A percentile compares a stretch with the other conserved stretches of the same genome.
Conservation (phyloP, 1,140 invertebrate species). For the Polypedilum pembai region DNA sequence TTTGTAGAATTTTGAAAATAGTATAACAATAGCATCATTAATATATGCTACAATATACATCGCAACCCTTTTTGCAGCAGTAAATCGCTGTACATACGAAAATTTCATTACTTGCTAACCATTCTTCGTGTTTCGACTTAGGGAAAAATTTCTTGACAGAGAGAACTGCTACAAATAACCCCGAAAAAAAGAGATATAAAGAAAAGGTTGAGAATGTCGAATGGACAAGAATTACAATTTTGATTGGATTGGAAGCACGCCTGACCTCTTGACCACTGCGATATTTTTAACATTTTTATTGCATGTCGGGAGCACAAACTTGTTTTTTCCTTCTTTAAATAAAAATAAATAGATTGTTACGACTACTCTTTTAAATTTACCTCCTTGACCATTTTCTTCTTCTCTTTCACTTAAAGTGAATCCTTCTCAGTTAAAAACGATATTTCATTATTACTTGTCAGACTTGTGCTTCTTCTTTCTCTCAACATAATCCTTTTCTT, state of each 20-base stretch:
- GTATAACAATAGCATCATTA: constrained; percentile 19
- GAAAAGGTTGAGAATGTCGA: no score
- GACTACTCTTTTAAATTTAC: not conserved
- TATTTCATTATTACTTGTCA: not conserved
- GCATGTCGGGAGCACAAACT: not conserved
- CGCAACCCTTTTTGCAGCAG: not conserved
- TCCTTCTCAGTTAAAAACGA: not conserved
- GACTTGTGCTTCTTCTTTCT: not conserved
- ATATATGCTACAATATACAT: constrained; percentile 1
- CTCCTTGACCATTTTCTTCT: not conserved
- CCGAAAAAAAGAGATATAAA: no score
- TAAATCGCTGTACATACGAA: not conserved
- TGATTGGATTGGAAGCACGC: constrained; percentile 15
- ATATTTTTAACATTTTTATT: not conserved
- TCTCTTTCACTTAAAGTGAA: not conserved
- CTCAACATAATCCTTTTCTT: constrained; percentile 18
- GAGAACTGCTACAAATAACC: not conserved
- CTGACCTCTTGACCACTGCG: constrained; percentile 9
- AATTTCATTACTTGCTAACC: not conserved
- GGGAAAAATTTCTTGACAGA: not conserved
- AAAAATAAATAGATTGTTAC: not conserved
- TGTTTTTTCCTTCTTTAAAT: no score
- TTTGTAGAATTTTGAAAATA: constrained; percentile 8
- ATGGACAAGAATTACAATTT: not conserved
- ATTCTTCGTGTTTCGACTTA: no score